These are phyloP conservation scores for Heterodera filipjevi DNA, from an alignment of 2,888 invertebrate species.

Conservation along the genomic window DNA sequence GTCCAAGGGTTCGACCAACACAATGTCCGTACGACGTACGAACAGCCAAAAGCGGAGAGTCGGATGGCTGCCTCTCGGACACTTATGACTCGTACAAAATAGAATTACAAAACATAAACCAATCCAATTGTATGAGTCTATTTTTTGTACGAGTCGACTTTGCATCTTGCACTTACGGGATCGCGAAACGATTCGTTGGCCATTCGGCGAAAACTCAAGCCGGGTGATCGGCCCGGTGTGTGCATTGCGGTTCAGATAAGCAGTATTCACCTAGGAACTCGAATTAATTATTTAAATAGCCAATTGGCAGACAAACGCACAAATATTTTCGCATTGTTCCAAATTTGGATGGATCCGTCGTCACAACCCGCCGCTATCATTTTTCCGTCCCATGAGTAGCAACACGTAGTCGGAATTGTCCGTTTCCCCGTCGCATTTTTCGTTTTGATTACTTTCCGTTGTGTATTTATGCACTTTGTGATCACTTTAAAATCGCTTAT, in stretches of 20 bases:
- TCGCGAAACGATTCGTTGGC: conserved; percentile 48
- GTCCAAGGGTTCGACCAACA: no score
- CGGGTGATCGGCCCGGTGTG: conserved; percentile 69
- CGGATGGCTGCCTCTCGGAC: no score
- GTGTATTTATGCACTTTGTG: conserved; percentile 62
- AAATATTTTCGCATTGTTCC: conserved; percentile 89
- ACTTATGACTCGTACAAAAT: no score
- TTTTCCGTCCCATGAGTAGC: conserved; percentile 67
- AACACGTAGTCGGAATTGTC: conserved; percentile 56
- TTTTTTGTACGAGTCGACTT: no score
- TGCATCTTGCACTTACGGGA: no score
- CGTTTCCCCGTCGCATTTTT: conserved; percentile 59
- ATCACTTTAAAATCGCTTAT: conserved; percentile 73
- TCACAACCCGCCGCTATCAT: conserved; percentile 87
- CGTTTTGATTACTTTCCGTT: conserved; percentile 58
- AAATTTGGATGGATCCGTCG: conserved; percentile 94
- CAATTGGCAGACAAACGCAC: conserved; percentile 67
- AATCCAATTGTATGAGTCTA: no score
- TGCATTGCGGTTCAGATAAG: conserved; percentile 76
- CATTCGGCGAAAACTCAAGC: conserved; percentile 83
- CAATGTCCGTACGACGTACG: no score
- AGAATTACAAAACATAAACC: no score
- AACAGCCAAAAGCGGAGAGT: no score
- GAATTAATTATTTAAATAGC: conserved; percentile 1
- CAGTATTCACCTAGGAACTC: conserved; percentile 77